These are phyloP conservation scores for Halictus quadricinctus DNA, from an alignment of 2,888 invertebrate species.

Conservation along the genomic window DNA sequence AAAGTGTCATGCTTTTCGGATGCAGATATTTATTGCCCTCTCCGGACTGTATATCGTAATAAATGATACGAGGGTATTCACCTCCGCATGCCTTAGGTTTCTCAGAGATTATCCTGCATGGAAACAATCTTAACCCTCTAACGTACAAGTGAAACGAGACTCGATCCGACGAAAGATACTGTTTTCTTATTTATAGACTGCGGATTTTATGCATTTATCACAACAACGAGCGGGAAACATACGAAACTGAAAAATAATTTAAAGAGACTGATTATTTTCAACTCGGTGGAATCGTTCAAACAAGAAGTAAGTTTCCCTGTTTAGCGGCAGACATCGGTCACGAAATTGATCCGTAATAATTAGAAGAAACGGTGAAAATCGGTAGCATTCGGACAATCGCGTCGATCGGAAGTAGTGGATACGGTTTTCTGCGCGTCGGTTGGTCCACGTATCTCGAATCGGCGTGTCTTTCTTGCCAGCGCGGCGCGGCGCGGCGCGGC, in stretches of 20 bases:
- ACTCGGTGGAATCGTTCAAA: too few species aligned
- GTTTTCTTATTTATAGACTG: too few species aligned
- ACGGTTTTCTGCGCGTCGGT: constrained; percentile 23
- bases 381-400: background rate
- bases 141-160: too few species aligned
- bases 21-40: constrained; percentile 1
- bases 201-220: too few species aligned
- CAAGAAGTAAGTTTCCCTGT: too few species aligned
- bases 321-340: too few species aligned
- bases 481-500: background rate
- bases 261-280: too few species aligned
- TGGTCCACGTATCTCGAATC: constrained; percentile 11
- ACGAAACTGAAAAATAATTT: too few species aligned
- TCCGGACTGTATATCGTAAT: background rate
- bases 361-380: background rate
- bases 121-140: too few species aligned
- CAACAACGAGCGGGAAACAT: too few species aligned
- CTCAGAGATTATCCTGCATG: background rate
- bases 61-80: background rate
- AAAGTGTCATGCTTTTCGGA: constrained; percentile 9
- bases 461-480: constrained; percentile 34
- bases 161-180: too few species aligned
- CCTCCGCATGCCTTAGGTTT: background rate
- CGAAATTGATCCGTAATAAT: too few species aligned
- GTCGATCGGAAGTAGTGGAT: constrained; percentile 50